Evolutionary conservation across 2,888 invertebrate genomes (phyloP).

Genomic region (Hyposoter didymator): DNA sequence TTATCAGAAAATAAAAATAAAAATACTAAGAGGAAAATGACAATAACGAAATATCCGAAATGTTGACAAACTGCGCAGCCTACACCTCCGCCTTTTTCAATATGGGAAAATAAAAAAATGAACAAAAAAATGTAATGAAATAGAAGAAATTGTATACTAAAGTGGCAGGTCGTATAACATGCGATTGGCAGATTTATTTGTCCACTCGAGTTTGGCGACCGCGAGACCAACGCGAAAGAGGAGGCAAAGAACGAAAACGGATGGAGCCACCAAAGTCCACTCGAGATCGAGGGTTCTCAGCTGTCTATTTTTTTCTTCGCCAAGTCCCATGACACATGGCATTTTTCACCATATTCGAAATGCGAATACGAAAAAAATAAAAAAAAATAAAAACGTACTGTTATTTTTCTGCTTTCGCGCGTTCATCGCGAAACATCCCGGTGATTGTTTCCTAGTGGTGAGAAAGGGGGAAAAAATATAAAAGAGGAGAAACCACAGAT

Average conservation of each 20-base stretch:
- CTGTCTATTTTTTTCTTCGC: neutral
- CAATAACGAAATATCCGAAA: neutral
- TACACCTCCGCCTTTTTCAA: neutral
- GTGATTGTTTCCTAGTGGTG: neutral
- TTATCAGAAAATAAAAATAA: neutral
- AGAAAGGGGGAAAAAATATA: neutral
- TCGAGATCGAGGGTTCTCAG: constrained; percentile 26
- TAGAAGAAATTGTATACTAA: constrained; percentile 16
- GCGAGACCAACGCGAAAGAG: constrained; percentile 13
- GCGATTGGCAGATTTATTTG: constrained; percentile 48
- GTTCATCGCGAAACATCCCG: neutral
- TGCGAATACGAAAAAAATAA: neutral
- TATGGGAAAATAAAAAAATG: neutral
- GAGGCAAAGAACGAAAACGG: constrained; percentile 24
- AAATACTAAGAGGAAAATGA: neutral
- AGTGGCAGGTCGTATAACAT: neutral
- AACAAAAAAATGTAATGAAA: neutral
- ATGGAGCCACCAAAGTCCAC: constrained; percentile 31
- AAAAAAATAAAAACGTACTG: neutral
- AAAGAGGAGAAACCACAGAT: neutral
- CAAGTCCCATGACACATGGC: too few relatives aligned
- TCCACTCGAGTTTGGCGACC: constrained; percentile 40
- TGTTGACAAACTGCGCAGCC: neutral
- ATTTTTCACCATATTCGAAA: constrained; percentile 34
- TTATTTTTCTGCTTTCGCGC: too few relatives aligned